Base-by-base conservation (phyloP, 92 coral and sea anemone species). In the Zoanthus solanderi region DNA sequence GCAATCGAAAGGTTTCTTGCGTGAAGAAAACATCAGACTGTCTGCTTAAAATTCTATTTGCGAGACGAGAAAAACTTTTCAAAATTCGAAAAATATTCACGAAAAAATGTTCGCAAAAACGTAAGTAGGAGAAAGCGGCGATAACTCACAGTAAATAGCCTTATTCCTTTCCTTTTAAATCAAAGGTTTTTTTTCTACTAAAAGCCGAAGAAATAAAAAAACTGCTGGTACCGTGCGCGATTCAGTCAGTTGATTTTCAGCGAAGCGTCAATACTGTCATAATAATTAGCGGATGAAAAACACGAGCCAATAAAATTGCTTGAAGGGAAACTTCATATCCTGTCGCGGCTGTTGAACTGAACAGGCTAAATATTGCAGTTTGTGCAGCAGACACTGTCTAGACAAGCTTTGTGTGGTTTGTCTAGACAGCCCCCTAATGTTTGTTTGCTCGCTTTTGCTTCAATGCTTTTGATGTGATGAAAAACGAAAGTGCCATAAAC, bases 361-460 rank as follows among this genome's bases (percentile, higher is more conserved):
- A 87, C 91, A 87, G 83, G 94, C 87, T 91, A 95, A 92, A 88
- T 93, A 93, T 91, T 93, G 88, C 91, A 79, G 83, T 83, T 72
- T 65, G 87, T 14, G 57, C 67, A 54, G 76, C 89, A 90, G 96
- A 80, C 96, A 61, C 9, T 74, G 98, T 95, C 98, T 95, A 95
- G 98, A 95, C 98, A 10, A 6, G 56, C 74, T 76, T 91, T 91
- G 88, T 84, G 88, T 78, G 83, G 71, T 9, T 47, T 78, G 94
- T 91, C 94, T 91, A 91, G 94, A 91, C 94, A 46, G 37, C 48
- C 61, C 76, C 80, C 75, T 86, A 89, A 72, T 88, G 89, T 79
- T 57, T 76, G 84, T 72, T 87, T 87, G 57, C 89, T 91, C 87
- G 76, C 67, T 67, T 71, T 91, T 91, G 92, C 90, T 83, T 87